Evolutionary conservation across 1,140 invertebrate species (phyloP), one percentile per base, ranked within the genome.

Genomic region (Acromyrmex charruanus): DNA sequence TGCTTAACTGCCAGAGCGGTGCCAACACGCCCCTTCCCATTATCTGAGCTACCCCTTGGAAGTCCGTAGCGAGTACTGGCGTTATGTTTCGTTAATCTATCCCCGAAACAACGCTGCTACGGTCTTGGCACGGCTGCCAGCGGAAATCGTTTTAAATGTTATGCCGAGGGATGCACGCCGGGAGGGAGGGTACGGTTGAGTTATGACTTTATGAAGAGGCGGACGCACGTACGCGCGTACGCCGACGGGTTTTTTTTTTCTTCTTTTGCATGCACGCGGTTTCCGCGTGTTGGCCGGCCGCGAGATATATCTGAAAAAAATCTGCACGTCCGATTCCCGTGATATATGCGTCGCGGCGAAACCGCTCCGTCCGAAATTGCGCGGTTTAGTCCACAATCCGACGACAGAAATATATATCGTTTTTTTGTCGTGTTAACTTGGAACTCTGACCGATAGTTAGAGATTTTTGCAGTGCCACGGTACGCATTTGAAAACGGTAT

Each of bases 121-220:
- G 94, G 93, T 94, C 94, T 95, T 95, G 94, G 94, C 94, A 95
- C 92, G 89, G 93, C 89, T 94, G 95, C 94, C 94, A 94, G 94
- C 92, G 94, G 94, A 95, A 95, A 95, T 94, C 94, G 94, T 95
- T 95, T 95, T 95, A 95, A 95, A 95, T 95, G 94, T 95, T 95
- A 94, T 94, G 92, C 92, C 92, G 93, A 93, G 94, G 93, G 93
- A 94, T 93, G 93, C 87, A 91, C 91, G 77, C 87, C 77, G 39
- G 25, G 44, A 14, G 39, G 39, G 12, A 91, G 92, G 92, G 49
- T 51, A 91, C 90, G 90, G 90, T 89, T 94, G 93, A 95, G 93
- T 95, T 95, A 95, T 94, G 92, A 93, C 93, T 94, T 94, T 94
- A 94, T 94, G 92, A 95, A 95, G 93, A 94, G 92, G 91, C 90